Percentiles rank a stretch among this genome's conserved stretches.
Conservation (phyloP, 1,140 invertebrate genomes). For the Leptestheria dahalacensis region DNA sequence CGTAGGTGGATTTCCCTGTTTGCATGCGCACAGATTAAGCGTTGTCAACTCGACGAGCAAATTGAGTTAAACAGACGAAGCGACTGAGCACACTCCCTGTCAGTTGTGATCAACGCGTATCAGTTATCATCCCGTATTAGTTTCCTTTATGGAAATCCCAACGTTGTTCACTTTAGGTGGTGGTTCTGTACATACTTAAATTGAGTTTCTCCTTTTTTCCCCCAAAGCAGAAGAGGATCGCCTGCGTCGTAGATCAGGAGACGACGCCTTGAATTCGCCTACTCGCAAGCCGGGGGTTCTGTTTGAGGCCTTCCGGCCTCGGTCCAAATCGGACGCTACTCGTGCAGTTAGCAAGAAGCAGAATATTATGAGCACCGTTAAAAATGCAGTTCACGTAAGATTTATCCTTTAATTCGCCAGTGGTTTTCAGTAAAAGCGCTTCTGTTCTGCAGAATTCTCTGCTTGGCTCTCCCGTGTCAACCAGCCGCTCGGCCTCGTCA, state of each 20-base stretch:
- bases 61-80: no score
- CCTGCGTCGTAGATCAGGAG: conserved; percentile 33
- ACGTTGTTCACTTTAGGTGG: no score
- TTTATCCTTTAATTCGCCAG: neutral
- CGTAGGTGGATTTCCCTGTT: no score
- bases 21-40: no score
- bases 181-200: no score
- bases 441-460: conserved; percentile 26
- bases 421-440: neutral
- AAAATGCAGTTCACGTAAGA: conserved; percentile 53
- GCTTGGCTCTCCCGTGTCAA: conserved; percentile 22
- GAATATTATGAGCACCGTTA: conserved; percentile 56
- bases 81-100: no score
- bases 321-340: conserved; percentile 59
- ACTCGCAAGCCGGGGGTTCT: conserved; percentile 29
- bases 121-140: no score
- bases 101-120: no score
- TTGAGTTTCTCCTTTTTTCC: no score
- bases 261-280: conserved; percentile 25
- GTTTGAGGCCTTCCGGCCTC: conserved; percentile 68
- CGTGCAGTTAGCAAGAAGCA: conserved; percentile 40
- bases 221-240: conserved; percentile 25
- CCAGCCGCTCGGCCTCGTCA: conserved; percentile 16
- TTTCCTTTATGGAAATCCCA: no score
- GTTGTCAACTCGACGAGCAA: no score